A percentile compares a stretch with the other conserved stretches of the same genome.
Evolutionary conservation across 2,797 vertebrate genomes (phyloP).

Genomic region (Rousettus madagascariensis): DNA sequence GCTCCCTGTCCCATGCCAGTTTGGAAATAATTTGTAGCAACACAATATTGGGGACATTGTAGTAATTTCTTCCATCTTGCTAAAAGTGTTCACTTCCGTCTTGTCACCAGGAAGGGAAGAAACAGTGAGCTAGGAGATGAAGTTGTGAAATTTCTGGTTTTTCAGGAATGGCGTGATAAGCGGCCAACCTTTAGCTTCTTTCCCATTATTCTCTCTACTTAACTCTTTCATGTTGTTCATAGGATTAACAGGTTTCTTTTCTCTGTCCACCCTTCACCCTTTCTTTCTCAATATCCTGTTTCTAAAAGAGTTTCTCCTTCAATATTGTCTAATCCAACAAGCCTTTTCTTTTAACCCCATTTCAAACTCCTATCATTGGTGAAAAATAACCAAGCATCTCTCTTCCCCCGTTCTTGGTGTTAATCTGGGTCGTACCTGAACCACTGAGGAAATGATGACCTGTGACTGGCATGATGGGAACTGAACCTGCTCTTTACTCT

Average conservation of each 20-base stretch:
- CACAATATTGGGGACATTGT: neutral
- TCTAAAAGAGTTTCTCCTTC: neutral
- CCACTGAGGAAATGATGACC: neutral
- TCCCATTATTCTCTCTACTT: neutral
- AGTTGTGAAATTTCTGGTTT: constrained; percentile 49
- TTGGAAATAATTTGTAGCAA: neutral
- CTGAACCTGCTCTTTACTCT: neutral
- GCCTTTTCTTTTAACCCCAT: neutral
- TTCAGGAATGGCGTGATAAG: constrained; percentile 50
- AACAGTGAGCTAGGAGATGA: neutral
- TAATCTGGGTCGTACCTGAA: neutral
- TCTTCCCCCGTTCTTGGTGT: neutral
- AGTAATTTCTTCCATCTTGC: neutral
- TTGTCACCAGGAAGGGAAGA: constrained; percentile 34
- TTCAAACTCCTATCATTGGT: neutral
- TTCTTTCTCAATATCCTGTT: neutral
- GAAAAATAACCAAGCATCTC: neutral
- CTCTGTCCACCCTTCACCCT: neutral
- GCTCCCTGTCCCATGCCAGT: neutral
- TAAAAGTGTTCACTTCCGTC: neutral
- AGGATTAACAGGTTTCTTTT: neutral
- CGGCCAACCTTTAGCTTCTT: neutral
- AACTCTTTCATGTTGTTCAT: neutral
- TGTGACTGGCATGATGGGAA: neutral
- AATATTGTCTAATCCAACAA: neutral